These are phyloP conservation scores for Tipula vernalis DNA, from an alignment of 2,888 invertebrate genomes.

Conservation along the genomic window DNA sequence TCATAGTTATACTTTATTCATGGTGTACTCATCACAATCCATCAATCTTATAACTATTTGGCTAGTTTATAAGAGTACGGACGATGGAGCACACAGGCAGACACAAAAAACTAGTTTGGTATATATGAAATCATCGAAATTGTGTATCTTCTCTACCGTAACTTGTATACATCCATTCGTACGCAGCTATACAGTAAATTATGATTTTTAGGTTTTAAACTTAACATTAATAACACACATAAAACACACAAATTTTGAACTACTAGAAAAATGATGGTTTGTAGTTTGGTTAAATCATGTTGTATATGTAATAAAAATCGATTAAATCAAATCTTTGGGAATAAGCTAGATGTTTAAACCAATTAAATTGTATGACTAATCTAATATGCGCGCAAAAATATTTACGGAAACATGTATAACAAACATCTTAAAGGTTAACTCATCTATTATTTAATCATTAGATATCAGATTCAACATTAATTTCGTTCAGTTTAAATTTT, in stretches of 20 bases:
- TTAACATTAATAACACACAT: not conserved
- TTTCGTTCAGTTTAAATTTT: not conserved
- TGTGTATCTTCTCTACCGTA: constrained; percentile 4
- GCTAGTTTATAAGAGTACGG: not conserved
- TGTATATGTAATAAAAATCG: not conserved
- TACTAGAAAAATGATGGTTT: not conserved
- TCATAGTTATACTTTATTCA: not conserved
- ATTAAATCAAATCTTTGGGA: not conserved
- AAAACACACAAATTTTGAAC: not conserved
- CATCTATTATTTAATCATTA: not conserved
- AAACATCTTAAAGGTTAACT: not conserved
- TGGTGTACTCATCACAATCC: not conserved
- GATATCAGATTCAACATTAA: not conserved
- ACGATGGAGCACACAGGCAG: not conserved
- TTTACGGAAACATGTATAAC: not conserved
- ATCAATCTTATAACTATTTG: not conserved
- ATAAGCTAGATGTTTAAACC: not conserved
- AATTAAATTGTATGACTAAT: not conserved
- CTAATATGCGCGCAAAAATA: not conserved
- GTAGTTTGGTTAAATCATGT: not conserved
- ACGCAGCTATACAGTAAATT: not conserved
- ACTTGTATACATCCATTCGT: not conserved
- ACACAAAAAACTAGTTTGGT: not conserved
- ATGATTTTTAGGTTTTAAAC: not conserved
- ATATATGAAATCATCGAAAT: not conserved